Evolutionary conservation across 2,888 invertebrate species (phyloP).

Genomic region (Chaitophorus viminalis): DNA sequence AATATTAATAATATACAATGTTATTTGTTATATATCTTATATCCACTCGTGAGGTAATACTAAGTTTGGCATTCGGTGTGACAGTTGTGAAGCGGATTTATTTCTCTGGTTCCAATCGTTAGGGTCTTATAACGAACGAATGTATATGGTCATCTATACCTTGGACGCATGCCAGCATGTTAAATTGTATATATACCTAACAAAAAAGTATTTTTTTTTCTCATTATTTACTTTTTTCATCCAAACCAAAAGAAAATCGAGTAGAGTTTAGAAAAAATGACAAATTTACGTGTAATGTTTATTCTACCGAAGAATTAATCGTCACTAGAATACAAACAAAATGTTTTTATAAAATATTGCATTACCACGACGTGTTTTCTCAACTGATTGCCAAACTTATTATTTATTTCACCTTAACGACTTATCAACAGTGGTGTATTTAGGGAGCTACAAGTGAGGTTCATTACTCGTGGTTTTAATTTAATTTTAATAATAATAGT

Average conservation of each 20-base stretch:
- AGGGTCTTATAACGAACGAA: not conserved
- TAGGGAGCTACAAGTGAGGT: not conserved
- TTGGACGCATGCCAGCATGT: not conserved
- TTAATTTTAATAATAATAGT: no score
- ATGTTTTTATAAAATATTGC: not conserved
- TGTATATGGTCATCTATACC: not conserved
- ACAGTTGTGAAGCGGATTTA: not conserved
- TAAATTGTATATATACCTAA: not conserved
- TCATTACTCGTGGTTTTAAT: not conserved
- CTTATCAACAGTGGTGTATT: not conserved
- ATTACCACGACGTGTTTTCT: not conserved
- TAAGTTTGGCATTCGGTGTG: slow-evolving; percentile 3
- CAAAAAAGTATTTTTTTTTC: not conserved
- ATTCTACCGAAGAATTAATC: not conserved
- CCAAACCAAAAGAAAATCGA: not conserved
- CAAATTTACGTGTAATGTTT: not conserved
- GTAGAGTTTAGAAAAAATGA: no score
- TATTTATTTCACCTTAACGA: not conserved
- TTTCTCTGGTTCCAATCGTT: not conserved
- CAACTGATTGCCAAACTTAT: not conserved
- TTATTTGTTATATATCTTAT: no score
- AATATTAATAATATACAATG: not conserved
- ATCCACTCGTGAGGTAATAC: not conserved
- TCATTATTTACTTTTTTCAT: not conserved
- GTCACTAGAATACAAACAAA: no score